A percentile compares a stretch with the other conserved stretches of the same genome.
Evolutionary conservation across 2,888 invertebrate genomes (phyloP).

Genomic region (Hipparchia sbordonii): DNA sequence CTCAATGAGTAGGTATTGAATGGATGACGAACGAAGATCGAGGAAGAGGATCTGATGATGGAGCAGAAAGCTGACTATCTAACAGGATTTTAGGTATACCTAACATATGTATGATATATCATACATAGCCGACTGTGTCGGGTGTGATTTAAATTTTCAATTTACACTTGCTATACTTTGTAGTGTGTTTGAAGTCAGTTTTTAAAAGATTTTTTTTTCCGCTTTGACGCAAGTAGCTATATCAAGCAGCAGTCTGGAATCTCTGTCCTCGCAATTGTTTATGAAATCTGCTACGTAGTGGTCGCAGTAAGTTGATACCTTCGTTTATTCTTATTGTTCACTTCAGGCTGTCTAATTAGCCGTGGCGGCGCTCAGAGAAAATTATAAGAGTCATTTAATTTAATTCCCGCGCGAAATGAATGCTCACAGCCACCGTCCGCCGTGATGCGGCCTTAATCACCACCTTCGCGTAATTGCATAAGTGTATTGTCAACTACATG

Average conservation of each 20-base stretch:
- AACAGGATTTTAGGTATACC: too few species aligned
- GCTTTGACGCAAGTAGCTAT: background rate
- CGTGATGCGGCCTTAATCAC: constrained; percentile 13
- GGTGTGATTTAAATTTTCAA: too few species aligned
- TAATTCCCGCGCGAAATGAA: constrained; percentile 20
- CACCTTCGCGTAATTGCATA: constrained; percentile 9
- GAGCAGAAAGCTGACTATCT: too few species aligned
- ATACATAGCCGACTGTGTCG: too few species aligned
- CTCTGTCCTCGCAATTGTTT: background rate
- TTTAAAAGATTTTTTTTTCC: too few species aligned
- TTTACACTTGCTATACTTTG: too few species aligned
- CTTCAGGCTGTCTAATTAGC: background rate
- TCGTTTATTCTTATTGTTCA: background rate
- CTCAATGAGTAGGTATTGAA: too few species aligned
- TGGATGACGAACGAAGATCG: too few species aligned
- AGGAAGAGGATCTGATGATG: too few species aligned
- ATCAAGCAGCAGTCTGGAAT: background rate
- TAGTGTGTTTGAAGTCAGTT: too few species aligned
- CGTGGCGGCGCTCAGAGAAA: background rate
- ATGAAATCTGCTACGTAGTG: background rate
- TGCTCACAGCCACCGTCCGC: constrained; percentile 2
- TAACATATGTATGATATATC: too few species aligned
- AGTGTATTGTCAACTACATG: constrained; percentile 11
- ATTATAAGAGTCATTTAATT: constrained; percentile 25
- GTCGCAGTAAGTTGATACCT: background rate